These are phyloP conservation scores for Phortica variegata DNA, from an alignment of 1,140 invertebrate species.

Conservation along the genomic window DNA sequence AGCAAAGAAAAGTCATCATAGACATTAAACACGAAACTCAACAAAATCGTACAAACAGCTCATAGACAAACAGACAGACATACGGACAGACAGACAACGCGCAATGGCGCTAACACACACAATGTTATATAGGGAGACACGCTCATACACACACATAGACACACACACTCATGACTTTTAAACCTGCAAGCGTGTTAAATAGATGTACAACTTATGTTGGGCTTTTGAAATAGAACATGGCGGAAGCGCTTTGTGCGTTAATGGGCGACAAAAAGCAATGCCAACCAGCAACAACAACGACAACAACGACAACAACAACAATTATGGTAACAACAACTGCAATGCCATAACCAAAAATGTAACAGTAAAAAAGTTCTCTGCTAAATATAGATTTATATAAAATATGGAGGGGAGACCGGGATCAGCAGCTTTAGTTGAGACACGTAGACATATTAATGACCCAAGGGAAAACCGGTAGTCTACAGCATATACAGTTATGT, in stretches of 20 bases:
- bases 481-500: not conserved
- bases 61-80: too few species aligned
- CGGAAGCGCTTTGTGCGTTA: too few species aligned
- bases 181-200: too few species aligned
- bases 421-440: too few species aligned
- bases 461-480: constrained; percentile 43
- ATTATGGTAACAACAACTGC: not conserved
- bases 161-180: constrained; percentile 11
- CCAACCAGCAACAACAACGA: not conserved
- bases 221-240: too few species aligned
- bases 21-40: too few species aligned
- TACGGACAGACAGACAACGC: too few species aligned
- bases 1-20: too few species aligned
- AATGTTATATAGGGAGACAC: too few species aligned
- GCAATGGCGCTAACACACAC: too few species aligned
- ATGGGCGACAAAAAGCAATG: not conserved
- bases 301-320: not conserved
- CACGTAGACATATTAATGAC: constrained; percentile 48
- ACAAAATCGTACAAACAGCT: too few species aligned
- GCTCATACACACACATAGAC: constrained; percentile 13
- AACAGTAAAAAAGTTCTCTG: constrained; percentile 29
- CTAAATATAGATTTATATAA: constrained; percentile 13
- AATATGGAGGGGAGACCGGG: constrained; percentile 11
- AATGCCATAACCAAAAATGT: constrained; percentile 1
- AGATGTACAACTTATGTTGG: too few species aligned